A percentile compares a stretch with the other conserved stretches of the same genome.
Conservation (phyloP, 1,140 invertebrate genomes). For the Pararge aegeria region DNA sequence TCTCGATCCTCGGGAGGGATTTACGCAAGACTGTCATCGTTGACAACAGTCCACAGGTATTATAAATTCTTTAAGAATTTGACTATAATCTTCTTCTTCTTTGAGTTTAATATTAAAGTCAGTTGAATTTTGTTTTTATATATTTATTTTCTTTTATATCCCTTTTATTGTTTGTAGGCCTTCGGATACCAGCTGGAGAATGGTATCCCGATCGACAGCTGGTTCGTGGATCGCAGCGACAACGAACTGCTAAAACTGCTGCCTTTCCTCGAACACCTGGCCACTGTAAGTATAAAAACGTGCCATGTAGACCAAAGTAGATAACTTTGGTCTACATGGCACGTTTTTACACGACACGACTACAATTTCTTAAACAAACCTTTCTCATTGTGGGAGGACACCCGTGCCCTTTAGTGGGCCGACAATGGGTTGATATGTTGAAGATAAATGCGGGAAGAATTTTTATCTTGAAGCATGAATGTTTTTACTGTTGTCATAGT, state of each 20-base stretch:
- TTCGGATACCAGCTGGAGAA: slow-evolving; percentile 90
- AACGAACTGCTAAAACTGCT: slow-evolving; percentile 94
- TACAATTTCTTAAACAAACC: too few species aligned
- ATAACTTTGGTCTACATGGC: neutral
- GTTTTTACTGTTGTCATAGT: too few species aligned
- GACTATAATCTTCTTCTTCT: too few species aligned
- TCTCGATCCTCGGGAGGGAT: slow-evolving; percentile 95
- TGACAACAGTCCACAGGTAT: slow-evolving; percentile 81
- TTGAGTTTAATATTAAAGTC: too few species aligned
- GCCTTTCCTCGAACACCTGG: slow-evolving; percentile 95
- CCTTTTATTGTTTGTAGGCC: slow-evolving; percentile 58
- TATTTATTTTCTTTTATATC: neutral
- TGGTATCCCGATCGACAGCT: slow-evolving; percentile 98
- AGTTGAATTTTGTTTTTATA: too few species aligned
- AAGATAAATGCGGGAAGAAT: too few species aligned
- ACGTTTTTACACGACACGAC: slow-evolving; percentile 51
- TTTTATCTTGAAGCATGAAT: too few species aligned
- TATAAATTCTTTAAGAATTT: too few species aligned
- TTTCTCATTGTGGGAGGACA: too few species aligned
- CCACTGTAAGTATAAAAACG: slow-evolving; percentile 81
- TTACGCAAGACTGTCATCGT: slow-evolving; percentile 85
- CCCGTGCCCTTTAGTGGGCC: too few species aligned
- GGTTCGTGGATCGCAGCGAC: slow-evolving; percentile 96
- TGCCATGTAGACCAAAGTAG: neutral
- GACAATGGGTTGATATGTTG: too few species aligned